phyloP scores from a whole-genome alignment of 1,140 invertebrate genomes.

The Megalonaias nervosa region DNA sequence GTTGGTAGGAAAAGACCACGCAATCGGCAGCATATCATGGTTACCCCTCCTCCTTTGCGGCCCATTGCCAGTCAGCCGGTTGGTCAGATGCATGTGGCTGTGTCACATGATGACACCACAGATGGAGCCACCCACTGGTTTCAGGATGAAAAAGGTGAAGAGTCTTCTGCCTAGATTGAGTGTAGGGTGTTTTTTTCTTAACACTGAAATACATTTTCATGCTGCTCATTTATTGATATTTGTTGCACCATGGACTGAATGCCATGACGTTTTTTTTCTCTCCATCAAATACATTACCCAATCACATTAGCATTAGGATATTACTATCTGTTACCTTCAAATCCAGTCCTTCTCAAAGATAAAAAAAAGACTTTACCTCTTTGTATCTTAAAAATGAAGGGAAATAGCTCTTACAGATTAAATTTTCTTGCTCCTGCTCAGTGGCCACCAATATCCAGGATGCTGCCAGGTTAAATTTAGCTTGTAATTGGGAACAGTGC shows the following conservation, averaged over 20 bases:
- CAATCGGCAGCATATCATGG: too few species aligned
- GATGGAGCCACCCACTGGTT: conserved; percentile 92
- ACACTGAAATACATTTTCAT: neutral
- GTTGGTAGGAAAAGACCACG: too few species aligned
- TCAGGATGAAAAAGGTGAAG: conserved; percentile 71
- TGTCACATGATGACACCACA: conserved; percentile 88
- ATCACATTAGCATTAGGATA: too few species aligned
- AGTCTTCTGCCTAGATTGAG: neutral
- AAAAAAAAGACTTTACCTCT: neutral
- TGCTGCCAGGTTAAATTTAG: too few species aligned
- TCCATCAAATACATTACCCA: too few species aligned
- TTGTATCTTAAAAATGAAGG: too few species aligned
- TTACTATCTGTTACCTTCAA: too few species aligned
- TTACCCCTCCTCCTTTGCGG: too few species aligned
- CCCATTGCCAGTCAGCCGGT: too few species aligned
- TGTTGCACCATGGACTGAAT: neutral
- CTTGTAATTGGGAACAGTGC: too few species aligned
- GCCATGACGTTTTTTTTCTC: neutral
- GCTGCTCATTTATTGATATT: neutral
- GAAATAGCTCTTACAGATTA: neutral
- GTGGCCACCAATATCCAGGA: too few species aligned
- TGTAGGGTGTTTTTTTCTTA: neutral
- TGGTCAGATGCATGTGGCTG: conserved; percentile 79
- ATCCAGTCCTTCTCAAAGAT: too few species aligned
- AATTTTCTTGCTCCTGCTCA: neutral